A percentile compares a stretch with the other conserved stretches of the same genome.
These are phyloP conservation scores for Drosophila funebris DNA, from an alignment of 1,140 invertebrate genomes.

Conservation along the genomic window DNA sequence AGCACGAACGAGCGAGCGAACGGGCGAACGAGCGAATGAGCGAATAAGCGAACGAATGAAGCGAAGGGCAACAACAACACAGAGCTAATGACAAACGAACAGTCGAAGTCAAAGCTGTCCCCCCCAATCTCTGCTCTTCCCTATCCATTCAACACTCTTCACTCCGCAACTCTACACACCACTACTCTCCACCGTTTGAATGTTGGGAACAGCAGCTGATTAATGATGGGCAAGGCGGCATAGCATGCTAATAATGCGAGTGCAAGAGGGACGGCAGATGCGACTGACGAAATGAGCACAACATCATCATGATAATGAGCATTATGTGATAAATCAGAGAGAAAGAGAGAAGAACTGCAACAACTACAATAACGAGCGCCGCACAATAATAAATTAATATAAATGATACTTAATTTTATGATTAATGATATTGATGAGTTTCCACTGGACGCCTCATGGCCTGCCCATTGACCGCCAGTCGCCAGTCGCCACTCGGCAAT, in stretches of 20 bases:
- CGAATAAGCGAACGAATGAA: conserved; percentile 30
- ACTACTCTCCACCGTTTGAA: conserved; percentile 3
- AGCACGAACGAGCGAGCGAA: conserved; percentile 29
- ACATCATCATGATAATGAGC: conserved; percentile 79
- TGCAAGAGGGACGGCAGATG: conserved; percentile 24
- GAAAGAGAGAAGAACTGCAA: neutral
- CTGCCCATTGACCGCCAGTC: conserved; percentile 25
- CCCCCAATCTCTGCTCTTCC: neutral
- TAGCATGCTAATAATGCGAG: conserved; percentile 15
- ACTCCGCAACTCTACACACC: neutral
- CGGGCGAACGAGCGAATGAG: conserved; percentile 37
- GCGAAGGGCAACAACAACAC: conserved; percentile 46
- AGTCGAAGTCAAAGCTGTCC: conserved; percentile 27
- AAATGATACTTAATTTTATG: conserved; percentile 83
- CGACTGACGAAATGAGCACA: conserved; percentile 77
- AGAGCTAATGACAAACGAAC: conserved; percentile 66
- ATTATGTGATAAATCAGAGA: conserved; percentile 74
- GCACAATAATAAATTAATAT: conserved; percentile 83
- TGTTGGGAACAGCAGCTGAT: conserved; percentile 55
- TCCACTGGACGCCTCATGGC: conserved; percentile 38
- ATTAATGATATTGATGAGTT: conserved; percentile 82
- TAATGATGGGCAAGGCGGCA: conserved; percentile 69
- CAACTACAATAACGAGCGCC: conserved; percentile 52
- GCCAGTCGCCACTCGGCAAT: neutral
- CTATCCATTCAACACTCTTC: neutral